Base-by-base conservation (phyloP, 1,140 invertebrate genomes). In the Parasteatoda tepidariorum region DNA sequence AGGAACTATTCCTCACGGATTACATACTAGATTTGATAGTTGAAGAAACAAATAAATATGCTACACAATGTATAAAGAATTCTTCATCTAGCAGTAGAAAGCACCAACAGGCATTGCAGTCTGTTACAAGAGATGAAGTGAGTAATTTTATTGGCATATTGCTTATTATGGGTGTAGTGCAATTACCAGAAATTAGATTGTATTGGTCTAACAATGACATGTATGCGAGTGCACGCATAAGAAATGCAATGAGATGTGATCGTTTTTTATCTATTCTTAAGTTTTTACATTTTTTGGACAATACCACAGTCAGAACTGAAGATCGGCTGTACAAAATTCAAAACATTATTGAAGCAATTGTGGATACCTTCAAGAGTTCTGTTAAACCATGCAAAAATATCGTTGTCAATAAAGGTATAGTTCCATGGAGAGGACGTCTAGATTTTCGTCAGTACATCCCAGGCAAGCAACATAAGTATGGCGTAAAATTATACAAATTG, bases 371-470 rank as follows among this genome's bases (percentile, higher is more conserved):
- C 82, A 67, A 87, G 85, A 74, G 86, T 55, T 73, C 86, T 31
- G 84, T 88, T 48, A 86, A 75, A 7, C 88, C 89, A 9, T 85
- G 83, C 0, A 61, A 85, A 87, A 67, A 88, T 62, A 85, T 89
- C 57, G 85, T 86, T 18, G 24, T 88, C 11, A 87, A 89, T 84
- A 88, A 89, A 82, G 85, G 86, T 30, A 87, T 89, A 87, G 84
- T 90, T 66, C 86, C 88, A 70, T 89, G 86, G 86, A 86, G 87
- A 61, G 88, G 88, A 38, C 83, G 88, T 15, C 70, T 89, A 0
- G 26, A 84, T 28, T 89, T 90, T 81, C 61, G 86, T 30, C 87
- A 89, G 74, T 89, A 89, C 73, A 87, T 88, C 59, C 86, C 88
- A 82, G 84, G 85, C 22, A 90, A 88, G 84, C 34, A 84, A 0